Evolutionary conservation across 2,113 vertebrate genomes (phyloP), one percentile per base, ranked within the genome.

Genomic region (Clarias macrocephalus): DNA sequence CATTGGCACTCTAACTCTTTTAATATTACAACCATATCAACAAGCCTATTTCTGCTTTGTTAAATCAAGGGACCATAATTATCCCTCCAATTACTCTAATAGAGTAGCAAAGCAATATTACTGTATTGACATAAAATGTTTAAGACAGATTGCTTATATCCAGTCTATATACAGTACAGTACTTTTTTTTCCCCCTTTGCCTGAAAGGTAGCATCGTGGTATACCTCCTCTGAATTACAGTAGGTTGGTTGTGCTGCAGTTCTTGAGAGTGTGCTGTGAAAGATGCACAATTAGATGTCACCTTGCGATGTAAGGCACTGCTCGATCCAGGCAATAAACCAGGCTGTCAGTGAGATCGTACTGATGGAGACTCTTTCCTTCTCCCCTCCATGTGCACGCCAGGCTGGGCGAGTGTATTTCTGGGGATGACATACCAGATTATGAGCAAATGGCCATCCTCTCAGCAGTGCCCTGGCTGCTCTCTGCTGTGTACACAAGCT

Each of bases 281-380:
- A 76, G 72, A 77, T 59, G 76, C 23, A 42, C 79, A 70, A 91
- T 87, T 86, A 72, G 56, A 83, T 92, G 90, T 92, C 92, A 91
- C 83, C 88, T 89, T 85, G 86, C 73, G 84, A 87, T 63, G 77
- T 86, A 82, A 87, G n/a, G 33, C 56, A 8, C 2, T 8, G 42
- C 33, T 23, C 23, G 12, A 84, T 82, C n/a, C 42, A 66, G 0
- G 68, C 37, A 76, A 82, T 75, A 76, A 83, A 83, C 5, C 60
- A n/a, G n/a, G 6, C 21, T 63, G 84, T 65, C 60, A 28, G 23
- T 60, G 28, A 42, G 48, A 25, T 28, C 5, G 30, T 19, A 80
- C 76, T 25, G 42, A 63, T 75, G 56, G 23, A 87, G 23, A 37
- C 28, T 48, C 25, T 72, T 59, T 59, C 3, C 65, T 82, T 72